Evolutionary conservation across 92 coral and sea anemone species (phyloP), one percentile per base, ranked within the genome.

Genomic region (Epizoanthus illoricatus): DNA sequence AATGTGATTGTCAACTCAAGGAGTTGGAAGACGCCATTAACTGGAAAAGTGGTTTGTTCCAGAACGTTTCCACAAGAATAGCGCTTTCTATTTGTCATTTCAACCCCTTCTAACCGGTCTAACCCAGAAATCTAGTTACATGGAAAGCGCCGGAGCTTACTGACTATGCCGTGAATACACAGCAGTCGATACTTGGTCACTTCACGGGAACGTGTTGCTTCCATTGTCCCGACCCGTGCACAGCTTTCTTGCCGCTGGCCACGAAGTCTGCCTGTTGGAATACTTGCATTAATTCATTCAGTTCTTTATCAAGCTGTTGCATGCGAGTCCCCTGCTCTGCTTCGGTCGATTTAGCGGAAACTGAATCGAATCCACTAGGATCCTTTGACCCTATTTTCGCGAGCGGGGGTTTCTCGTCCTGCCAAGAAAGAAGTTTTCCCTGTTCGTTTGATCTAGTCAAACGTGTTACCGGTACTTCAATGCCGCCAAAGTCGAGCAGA

Each of bases 251-350:
- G 41, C 94, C 97, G 19, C 90, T 92, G 9, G 97, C 97, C 23
- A 92, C 85, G 36, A 65, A 88, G 79, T 90, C 87, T 0, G 97
- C 94, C 28, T 88, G 92, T 83, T 90, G 94, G 47, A 92, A 87
- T 65, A 85, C 91, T 16, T 86, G 90, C 18, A 90, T 68, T 63
- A 90, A 66, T 21, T 90, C 90, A 17, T 75, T 43, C 20, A 90
- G 87, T 90, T 87, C 88, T 47, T 78, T 85, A 68, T 81, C 89
- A 10, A 47, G 62, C 5, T 40, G 18, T 17, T 62, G 61, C 7
- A 21, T 67, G 11, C 47, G 63, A 15, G 8, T 42, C 13, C 40
- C 59, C 12, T 55, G 49, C 5, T 74, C 80, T 57, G 54, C 80
- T 36, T 43, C 24, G 59, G 11, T 3, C 62, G 7, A 11, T 65